phyloP scores from a whole-genome alignment of 2,797 vertebrate genomes.

The Carduelis carduelis region DNA sequence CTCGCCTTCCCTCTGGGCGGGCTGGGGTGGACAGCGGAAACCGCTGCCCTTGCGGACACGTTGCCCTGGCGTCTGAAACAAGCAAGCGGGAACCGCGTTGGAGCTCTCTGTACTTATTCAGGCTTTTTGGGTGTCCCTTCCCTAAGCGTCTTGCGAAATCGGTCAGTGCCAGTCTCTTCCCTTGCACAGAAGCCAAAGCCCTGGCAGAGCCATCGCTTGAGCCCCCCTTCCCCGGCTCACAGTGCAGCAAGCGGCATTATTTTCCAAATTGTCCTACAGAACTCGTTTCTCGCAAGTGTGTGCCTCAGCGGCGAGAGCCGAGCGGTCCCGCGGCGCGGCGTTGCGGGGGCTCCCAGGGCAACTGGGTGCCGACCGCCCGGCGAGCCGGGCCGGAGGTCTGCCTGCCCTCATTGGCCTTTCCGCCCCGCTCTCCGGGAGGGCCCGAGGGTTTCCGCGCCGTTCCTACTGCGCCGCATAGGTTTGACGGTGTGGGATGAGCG shows the following conservation, averaged over 20 bases:
- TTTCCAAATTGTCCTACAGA: not conserved
- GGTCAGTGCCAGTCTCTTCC: not conserved
- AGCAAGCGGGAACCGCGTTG: not conserved
- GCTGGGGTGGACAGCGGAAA: not conserved
- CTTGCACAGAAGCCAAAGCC: not conserved
- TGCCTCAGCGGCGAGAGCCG: not conserved
- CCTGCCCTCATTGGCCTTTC: not conserved
- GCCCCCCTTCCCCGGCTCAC: not conserved
- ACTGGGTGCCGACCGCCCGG: no score
- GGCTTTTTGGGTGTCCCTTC: not conserved
- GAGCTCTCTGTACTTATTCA: not conserved
- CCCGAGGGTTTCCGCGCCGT: not conserved
- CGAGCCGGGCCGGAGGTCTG: not conserved
- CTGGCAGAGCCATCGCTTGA: not conserved
- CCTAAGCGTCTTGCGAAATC: not conserved
- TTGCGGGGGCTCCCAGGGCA: no score
- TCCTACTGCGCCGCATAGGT: not conserved
- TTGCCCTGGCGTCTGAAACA: not conserved
- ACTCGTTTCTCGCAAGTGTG: not conserved
- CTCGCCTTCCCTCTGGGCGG: not conserved
- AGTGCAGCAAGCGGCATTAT: not conserved
- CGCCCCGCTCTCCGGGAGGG: not conserved
- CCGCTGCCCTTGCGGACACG: not conserved
- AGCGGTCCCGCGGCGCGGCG: not conserved
- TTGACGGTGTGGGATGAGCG: not conserved